Evolutionary conservation across 2,888 invertebrate genomes (phyloP), one percentile per base, ranked within the genome.

Genomic region (Phortica okadai): DNA sequence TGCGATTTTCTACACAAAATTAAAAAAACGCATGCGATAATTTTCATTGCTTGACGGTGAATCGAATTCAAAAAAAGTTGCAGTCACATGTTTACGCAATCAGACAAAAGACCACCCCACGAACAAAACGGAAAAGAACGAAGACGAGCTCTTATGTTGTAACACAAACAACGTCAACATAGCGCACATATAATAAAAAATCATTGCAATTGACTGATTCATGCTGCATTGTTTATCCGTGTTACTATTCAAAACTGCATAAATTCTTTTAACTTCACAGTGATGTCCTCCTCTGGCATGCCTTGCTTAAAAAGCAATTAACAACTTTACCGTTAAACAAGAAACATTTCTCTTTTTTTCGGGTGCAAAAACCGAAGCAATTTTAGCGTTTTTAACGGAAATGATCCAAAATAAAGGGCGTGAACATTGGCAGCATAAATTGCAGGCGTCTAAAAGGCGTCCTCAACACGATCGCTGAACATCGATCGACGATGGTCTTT

Each of bases 351-450:
- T 62, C n/a, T 21, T 14, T 56, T 56, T 33, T 56, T 72, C 54
- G 70, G 41, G 54, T 72, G 56, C 56, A 45, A 72, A 72, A 72
- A 72, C 56, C 44, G 54, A 56, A 56, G 8, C 56, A 72, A 72
- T 72, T 72, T 56, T 54, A n/a, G 25, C 14, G 33, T 76, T 82
- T 80, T 85, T 82, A 84, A 78, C 80, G 77, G n/a, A 14, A 50
- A 50, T 14, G 8, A 50, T 11, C 14, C 10, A 50, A 25, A 25
- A 69, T 76, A 73, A 14, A 67, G 88, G 85, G 85, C 88, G 85
- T 85, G 85, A 79, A 85, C 86, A 85, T 86, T 88, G 88, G 84
- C 85, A 85, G 79, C 87, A 83, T 88, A 85, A 85, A 85, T 88
- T 85, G 85, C 85, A 58, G 88, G 82, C 79, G 77, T 54, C 76